Evolutionary conservation across 2,888 invertebrate species (phyloP).

Genomic region (Acanthococcus lagerstroemiae): DNA sequence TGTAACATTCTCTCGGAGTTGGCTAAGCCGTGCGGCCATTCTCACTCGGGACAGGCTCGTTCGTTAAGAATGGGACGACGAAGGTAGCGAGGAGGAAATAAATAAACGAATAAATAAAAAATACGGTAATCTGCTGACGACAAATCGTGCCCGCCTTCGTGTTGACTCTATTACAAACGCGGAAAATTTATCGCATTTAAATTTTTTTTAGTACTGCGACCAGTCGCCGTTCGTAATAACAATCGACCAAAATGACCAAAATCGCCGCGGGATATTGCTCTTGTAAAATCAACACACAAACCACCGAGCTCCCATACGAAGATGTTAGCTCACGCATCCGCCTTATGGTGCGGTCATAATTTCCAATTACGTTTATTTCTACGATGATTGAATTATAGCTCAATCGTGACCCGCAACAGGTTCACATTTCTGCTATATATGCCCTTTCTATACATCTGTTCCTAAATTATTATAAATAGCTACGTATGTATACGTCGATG

Average conservation of each 20-base stretch:
- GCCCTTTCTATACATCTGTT: too few species aligned
- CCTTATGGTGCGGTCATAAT: neutral
- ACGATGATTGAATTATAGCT: neutral
- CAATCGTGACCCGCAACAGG: neutral
- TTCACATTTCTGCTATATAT: too few species aligned
- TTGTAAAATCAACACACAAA: neutral
- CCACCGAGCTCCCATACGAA: neutral
- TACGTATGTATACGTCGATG: too few species aligned
- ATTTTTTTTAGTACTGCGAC: neutral
- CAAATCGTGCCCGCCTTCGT: slow-evolving; percentile 2
- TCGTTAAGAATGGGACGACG: too few species aligned
- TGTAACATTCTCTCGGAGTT: too few species aligned
- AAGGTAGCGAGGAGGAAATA: neutral
- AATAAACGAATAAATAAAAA: neutral
- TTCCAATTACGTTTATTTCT: neutral
- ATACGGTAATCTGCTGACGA: neutral
- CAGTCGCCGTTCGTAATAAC: neutral
- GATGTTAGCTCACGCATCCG: neutral
- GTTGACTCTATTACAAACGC: slow-evolving; percentile 1
- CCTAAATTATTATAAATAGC: too few species aligned
- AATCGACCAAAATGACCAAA: neutral
- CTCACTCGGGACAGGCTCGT: too few species aligned
- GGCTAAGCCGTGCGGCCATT: too few species aligned
- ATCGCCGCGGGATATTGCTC: neutral
- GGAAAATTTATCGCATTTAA: neutral